Evolutionary conservation across 2,888 invertebrate species (phyloP), one percentile per base, ranked within the genome.

Genomic region (Hedya salicella): DNA sequence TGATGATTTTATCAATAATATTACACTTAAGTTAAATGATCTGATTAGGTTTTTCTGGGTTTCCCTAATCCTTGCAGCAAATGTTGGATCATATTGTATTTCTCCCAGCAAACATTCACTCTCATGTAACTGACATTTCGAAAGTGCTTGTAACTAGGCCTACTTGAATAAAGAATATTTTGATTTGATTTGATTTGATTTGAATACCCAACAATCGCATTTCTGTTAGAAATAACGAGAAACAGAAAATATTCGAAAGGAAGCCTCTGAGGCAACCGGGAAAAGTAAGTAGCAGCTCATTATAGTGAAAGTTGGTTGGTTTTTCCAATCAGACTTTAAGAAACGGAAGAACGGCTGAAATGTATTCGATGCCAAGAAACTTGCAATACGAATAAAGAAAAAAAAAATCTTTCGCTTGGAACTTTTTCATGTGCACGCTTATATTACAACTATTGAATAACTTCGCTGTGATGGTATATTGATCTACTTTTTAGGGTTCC

Each of bases 281-380:
- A 25, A 32, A 5, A 21, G 1, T 49, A 49, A 49, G 56, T 17
- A 49, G 21, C 21, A 39, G 25, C 16, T 39, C 49, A 60, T 49
- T 49, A 42, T 56, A 49, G 39, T 25, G 60, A 60, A 49, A 60
- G 60, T 30, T 60, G 49, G 39, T 48, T 40, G 60, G 49, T 50
- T 60, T n/a, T 48, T 50, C 30, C 60, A 60, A 60, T 60, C 60
- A 50, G 39, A 49, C 48, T 60, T 49, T 11, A 16, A 48, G 48
- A 14, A 60, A 46, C 14, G 14, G 21, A 60, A 49, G 25, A 50
- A 17, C 40, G 30, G 21, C 49, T 60, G 40, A 19, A 50, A 60
- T 40, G 40, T 39, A 39, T 49, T 40, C 49, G 49, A 60, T 60
- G 60, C 49, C 60, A 60, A 60, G 60, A 60, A 49, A 60, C 48